Evolutionary conservation across 2,888 invertebrate species (phyloP), one percentile per base, ranked within the genome.

Genomic region (Gymnoscelis rufifasciata): DNA sequence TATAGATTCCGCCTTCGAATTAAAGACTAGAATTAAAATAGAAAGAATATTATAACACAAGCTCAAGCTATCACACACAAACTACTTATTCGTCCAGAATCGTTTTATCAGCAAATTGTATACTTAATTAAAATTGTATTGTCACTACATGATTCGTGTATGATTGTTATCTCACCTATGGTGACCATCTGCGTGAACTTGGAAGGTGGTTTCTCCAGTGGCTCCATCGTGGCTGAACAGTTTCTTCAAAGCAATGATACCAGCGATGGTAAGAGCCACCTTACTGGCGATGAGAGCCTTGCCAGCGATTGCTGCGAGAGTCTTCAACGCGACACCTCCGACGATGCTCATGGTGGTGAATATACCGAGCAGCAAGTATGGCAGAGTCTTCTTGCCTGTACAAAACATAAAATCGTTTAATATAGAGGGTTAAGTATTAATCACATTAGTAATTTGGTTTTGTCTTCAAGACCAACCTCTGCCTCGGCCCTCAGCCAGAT

Each of bases 251-350:
- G 91, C 93, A 60, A 93, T 92, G 47, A 93, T 92, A 43, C 92
- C 91, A 51, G 93, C 92, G 60, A 93, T 93, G 50, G 93, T 92
- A 47, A 93, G 75, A 1, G 93, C 93, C 37, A 93, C 91, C 72
- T 93, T 93, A 71, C 92, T 92, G 57, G 93, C 92, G 52, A 93
- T 90, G 53, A 93, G 83, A 26, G 93, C 93, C 73, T 93, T 92
- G 36, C 92, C 92, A 37, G 93, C 93, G 62, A 93, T 91, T 19
- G 92, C 88, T 43, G 92, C 93, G 54, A 93, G 77, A 15, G 92
- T 92, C 78, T 93, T 93, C 64, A 93, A 78, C 29, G 92, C 91
- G 68, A 93, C 80, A 1, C 93, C 93, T 52, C 92, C 92, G 33
- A 92, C 91, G 50, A 93, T 89, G 59, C 92, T 92, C 73, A 93